These are phyloP conservation scores for Ridgeia piscesae DNA, from an alignment of 1,140 invertebrate genomes.

Conservation along the genomic window DNA sequence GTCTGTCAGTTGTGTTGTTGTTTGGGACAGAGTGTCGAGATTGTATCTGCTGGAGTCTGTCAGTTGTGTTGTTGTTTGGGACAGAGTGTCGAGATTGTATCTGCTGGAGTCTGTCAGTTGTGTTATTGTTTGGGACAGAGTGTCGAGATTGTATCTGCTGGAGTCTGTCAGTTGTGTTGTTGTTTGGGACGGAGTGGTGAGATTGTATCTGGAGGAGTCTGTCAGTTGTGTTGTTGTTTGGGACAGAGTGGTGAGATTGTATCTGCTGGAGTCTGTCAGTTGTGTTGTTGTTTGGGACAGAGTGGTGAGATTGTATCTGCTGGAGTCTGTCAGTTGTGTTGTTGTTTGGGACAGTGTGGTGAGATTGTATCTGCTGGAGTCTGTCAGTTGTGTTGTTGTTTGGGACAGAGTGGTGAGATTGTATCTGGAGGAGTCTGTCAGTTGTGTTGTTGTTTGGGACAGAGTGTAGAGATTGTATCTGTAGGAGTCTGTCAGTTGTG, in stretches of 20 bases:
- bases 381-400: slow-evolving; percentile 66
- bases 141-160: background rate
- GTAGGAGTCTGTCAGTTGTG: background rate
- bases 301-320: background rate
- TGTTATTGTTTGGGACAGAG: background rate
- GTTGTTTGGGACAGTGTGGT: too few species aligned
- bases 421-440: background rate
- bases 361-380: slow-evolving; percentile 61
- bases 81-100: background rate
- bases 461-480: background rate
- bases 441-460: background rate
- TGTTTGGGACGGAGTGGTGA: background rate
- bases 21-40: background rate
- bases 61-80: background rate
- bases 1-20: slow-evolving; percentile 68
- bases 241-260: background rate
- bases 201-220: too few species aligned
- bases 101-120: background rate
- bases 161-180: background rate
- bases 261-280: too few species aligned
- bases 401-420: background rate
- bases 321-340: background rate
- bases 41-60: background rate
- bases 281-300: background rate
- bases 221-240: background rate